Evolutionary conservation across 2,888 invertebrate species (phyloP), one percentile per base, ranked within the genome.

Genomic region (Caenorhabditis sp.): DNA sequence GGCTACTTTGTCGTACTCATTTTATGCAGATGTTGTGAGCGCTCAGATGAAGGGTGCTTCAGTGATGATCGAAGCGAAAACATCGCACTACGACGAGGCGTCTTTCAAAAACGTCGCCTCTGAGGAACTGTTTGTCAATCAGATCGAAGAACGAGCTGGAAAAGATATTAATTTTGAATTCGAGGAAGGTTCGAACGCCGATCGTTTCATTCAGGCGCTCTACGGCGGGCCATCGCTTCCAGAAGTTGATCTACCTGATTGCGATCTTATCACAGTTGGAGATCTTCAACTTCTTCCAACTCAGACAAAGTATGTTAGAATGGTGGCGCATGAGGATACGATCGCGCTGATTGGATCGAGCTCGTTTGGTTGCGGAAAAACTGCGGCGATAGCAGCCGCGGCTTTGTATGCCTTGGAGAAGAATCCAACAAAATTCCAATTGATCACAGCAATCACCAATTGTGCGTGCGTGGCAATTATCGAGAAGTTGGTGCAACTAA

Each of bases 291-390:
- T 43, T 14, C 43, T 43, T 43, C 10, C 6, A 43, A 43, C 43
- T 43, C 43, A 43, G 14, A 43, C 43, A 17, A 5, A 14, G 14
- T 43, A 43, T 14, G 43, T 17, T 17, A 2, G 14, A 5, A 43
- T 43, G 43, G 43, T 43, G 8, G 43, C 43, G 3, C 10, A 43
- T 43, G 43, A 43, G 43, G 14, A 43, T 3, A 17, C 17, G 8
- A 43, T 43, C 14, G 43, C 43, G 14, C 14, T 43, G 14, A 43
- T 43, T 17, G 43, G 43, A 5, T 43, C 43, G 14, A 51, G 51
- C 21, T 23, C 51, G 4, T 51, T 51, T 21, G 51, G 51, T 21
- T 51, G 51, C 21, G 51, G 51, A 51, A 51, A 51, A 51, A 51
- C 51, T 19, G 23, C 51, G 21, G 23, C 51, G 21, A 51, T 51